Percentiles rank a stretch among this genome's conserved stretches.
These are phyloP conservation scores for Bucorvus abyssinicus DNA, from an alignment of 2,797 vertebrate species.

Conservation along the genomic window DNA sequence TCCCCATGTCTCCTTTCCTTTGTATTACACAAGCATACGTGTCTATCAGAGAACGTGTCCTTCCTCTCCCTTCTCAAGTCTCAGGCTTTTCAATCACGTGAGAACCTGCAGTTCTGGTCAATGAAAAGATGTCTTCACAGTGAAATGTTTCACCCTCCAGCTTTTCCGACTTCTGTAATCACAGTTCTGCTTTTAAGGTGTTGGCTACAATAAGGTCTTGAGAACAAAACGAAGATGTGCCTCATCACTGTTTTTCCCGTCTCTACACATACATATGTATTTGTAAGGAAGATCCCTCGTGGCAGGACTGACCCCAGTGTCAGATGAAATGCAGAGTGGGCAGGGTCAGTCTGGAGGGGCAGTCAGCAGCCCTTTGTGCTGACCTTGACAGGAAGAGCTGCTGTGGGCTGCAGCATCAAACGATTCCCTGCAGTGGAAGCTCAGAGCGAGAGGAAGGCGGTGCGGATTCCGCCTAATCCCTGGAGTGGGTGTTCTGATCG, in stretches of 20 bases:
- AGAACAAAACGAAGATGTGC: not conserved
- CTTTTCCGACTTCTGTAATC: not conserved
- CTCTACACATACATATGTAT: not conserved
- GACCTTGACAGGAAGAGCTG: not conserved
- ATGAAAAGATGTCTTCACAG: not conserved
- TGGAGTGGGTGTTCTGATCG: not conserved
- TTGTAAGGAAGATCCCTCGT: not conserved
- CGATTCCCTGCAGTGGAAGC: not conserved
- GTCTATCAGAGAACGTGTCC: not conserved
- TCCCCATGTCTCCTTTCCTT: not conserved
- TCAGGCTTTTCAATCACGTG: not conserved
- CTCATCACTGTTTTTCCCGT: not conserved
- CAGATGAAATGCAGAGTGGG: not conserved
- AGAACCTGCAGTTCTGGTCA: not conserved
- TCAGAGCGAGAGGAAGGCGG: not conserved
- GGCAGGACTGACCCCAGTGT: not conserved
- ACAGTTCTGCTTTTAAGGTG: not conserved
- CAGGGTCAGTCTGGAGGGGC: not conserved
- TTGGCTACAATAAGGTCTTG: not conserved
- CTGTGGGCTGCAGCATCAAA: not conserved
- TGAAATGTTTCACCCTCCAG: not conserved
- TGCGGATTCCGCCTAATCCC: not conserved
- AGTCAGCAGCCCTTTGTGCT: not conserved
- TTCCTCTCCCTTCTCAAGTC: not conserved
- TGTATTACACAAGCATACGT: rapidly evolving